Evolutionary conservation across 2,113 vertebrate species (phyloP).

Genomic region (Daubentonia madagascariensis): DNA sequence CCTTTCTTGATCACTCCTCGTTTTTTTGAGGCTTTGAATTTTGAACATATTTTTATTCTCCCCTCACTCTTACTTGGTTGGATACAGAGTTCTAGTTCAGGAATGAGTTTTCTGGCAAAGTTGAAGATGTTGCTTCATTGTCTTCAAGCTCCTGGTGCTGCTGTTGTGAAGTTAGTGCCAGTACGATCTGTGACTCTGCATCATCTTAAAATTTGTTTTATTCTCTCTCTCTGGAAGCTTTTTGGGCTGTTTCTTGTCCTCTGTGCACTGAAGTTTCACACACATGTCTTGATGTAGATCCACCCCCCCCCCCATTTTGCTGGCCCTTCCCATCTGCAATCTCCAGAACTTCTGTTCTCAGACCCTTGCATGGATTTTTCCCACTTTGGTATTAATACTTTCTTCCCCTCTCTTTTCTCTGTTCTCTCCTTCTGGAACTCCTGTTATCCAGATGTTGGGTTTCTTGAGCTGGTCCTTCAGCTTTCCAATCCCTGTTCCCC

Average conservation of each 20-base stretch:
- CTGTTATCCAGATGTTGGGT: neutral
- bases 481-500: neutral
- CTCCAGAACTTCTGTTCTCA: neutral
- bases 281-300: neutral
- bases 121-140: neutral
- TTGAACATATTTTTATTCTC: neutral
- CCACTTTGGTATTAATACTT: too few relatives aligned
- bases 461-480: neutral
- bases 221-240: neutral
- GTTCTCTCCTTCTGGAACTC: neutral
- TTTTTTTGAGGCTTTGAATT: neutral
- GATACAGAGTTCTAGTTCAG: neutral
- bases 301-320: accelerated
- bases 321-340: neutral
- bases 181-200: neutral
- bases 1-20: neutral
- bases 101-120: neutral
- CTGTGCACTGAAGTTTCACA: neutral
- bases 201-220: neutral
- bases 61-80: neutral
- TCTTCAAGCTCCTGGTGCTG: neutral
- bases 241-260: neutral
- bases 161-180: too few relatives aligned
- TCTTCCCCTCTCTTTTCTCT: neutral
- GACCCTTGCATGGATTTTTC: neutral